Base-by-base conservation (phyloP, 2,113 vertebrate species). In the Brachypteracias leptosomus region DNA sequence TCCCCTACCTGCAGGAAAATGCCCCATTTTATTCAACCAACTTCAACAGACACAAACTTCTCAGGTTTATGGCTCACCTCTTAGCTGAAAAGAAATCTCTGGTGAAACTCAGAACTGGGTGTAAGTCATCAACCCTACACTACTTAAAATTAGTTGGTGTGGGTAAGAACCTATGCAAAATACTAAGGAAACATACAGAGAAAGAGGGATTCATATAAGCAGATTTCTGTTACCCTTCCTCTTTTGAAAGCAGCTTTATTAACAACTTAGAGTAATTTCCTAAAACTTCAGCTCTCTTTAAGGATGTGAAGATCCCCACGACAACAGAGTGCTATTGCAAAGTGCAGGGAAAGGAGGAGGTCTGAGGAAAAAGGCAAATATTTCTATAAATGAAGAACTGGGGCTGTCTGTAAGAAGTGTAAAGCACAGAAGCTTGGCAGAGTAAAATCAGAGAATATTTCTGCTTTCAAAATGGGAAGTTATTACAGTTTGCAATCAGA, bases 401-500 rank as follows among this genome's bases (percentile, higher is more conserved):
- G 55, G 20, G 13, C 61, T 44, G 46, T 31, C 82, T 83, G 42
- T 21, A 78, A 77, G 62, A 88, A 54, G 70, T 65, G 49, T 12
- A 44, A 85, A 65, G 40, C 36, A 54, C 49, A 62, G 57, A 61
- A 85, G 13, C 19, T 72, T 46, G 28, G 35, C 73, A 63, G 55
- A 65, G 85, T 52, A 61, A 94, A 81, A 93, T 80, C 72, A 94
- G 57, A 86, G 68, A 90, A 90, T 62, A 93, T 68, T 89, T 93
- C 88, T 95, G 25, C 89, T 95, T 83, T 93, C 66, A 93, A 75
- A 97, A 92, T 73, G 63, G 67, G 81, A 86, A 92, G 38, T 72
- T 93, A 66, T 86, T 93, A 87, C 89, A 88, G 52, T 58, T 80
- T 81, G 89, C 93, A 96, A 85, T 80, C 67, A 96, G 68, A 88